Conservation (phyloP, 2,888 invertebrate species). For the Volucella inanis region DNA sequence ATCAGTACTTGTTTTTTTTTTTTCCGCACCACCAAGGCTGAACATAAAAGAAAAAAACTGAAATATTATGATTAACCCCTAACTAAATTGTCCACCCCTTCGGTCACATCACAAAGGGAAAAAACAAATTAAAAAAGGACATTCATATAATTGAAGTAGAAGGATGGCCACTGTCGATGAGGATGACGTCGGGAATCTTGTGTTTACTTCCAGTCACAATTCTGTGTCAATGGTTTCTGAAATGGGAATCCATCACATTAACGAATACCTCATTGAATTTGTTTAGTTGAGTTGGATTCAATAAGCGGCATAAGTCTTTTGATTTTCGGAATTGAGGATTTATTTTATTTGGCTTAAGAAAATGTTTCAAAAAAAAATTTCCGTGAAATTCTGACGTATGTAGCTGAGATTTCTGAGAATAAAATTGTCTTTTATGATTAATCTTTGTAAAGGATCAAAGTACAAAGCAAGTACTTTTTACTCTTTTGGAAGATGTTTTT, state of each 20-base stretch:
- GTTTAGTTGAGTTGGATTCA: constrained; percentile 2
- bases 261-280: neutral
- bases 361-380: too few species aligned
- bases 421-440: too few species aligned
- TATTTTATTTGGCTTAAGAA: too few species aligned
- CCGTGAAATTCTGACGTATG: too few species aligned
- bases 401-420: too few species aligned
- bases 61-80: constrained; percentile 70
- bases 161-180: constrained; percentile 46
- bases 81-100: constrained; percentile 65
- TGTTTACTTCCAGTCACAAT: constrained; percentile 26
- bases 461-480: too few species aligned
- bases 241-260: constrained; percentile 9
- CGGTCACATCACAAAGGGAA: constrained; percentile 49
- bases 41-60: constrained; percentile 56
- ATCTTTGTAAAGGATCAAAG: too few species aligned
- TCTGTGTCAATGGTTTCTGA: constrained; percentile 35
- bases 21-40: constrained; percentile 36
- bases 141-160: constrained; percentile 66
- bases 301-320: too few species aligned
- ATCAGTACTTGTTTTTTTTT: neutral
- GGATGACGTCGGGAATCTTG: neutral
- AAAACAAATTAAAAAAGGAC: constrained; percentile 67
- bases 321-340: too few species aligned
- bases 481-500: too few species aligned